phyloP scores from a whole-genome alignment of 2,797 vertebrate species.

The Peromyscus nudipes region DNA sequence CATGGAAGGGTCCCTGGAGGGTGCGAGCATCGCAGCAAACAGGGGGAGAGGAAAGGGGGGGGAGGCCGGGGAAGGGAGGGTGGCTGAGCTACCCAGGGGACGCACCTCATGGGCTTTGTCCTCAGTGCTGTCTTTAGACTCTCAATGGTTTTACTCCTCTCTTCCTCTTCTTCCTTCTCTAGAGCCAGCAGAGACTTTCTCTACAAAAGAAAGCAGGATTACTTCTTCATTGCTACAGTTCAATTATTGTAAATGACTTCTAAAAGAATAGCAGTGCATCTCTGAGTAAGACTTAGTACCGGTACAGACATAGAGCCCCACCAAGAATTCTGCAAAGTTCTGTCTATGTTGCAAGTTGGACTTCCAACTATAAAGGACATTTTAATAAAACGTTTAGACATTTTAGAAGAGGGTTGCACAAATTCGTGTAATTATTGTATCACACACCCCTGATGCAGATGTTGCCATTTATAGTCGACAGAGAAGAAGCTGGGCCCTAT shows the following conservation, averaged over 20 bases:
- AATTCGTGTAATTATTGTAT: conserved; percentile 29
- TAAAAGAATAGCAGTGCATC: conserved; percentile 17
- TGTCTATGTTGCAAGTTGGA: neutral
- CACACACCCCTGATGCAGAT: neutral
- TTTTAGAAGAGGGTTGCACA: conserved; percentile 11
- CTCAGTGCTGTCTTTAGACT: conserved; percentile 98
- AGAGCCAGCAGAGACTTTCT: conserved; percentile 96
- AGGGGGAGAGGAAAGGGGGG: neutral
- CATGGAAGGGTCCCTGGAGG: conserved; percentile 20
- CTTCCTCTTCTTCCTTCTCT: conserved; percentile 98
- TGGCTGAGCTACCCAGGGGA: neutral
- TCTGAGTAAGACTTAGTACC: conserved; percentile 33
- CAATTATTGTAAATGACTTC: conserved; percentile 27
- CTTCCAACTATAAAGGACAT: conserved; percentile 42
- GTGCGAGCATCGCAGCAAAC: neutral
- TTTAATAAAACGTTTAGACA: conserved; percentile 59
- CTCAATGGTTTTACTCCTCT: conserved; percentile 98
- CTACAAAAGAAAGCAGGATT: conserved; percentile 87
- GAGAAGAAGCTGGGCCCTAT: neutral
- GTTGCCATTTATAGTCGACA: conserved; percentile 15
- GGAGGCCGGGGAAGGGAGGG: neutral
- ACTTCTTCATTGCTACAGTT: conserved; percentile 44
- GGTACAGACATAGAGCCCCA: neutral
- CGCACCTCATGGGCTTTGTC: conserved; percentile 98
- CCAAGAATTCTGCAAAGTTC: neutral